phyloP scores from a whole-genome alignment of 2,797 vertebrate genomes.

The Telmatherina bonti region DNA sequence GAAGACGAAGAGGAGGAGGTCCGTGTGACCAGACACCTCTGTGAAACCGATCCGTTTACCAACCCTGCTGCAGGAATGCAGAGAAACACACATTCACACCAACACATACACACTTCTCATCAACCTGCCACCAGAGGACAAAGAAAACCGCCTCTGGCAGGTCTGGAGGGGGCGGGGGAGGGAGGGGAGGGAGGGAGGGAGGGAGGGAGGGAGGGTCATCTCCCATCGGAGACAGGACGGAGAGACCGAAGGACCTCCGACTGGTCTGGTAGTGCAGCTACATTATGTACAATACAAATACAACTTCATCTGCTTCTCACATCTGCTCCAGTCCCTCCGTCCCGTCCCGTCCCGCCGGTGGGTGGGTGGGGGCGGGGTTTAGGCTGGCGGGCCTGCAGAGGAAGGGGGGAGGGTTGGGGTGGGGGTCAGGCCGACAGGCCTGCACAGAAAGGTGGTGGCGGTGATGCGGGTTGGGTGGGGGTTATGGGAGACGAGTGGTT shows the following conservation, averaged over 20 bases:
- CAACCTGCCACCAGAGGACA: slow-evolving; percentile 87
- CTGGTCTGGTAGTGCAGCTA: slow-evolving; percentile 94
- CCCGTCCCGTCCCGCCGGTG: slow-evolving; percentile 60
- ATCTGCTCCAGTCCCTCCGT: slow-evolving; percentile 22
- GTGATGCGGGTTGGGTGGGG: not conserved
- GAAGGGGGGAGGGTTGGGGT: too few relatives aligned
- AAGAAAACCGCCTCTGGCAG: slow-evolving; percentile 86
- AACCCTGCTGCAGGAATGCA: slow-evolving; percentile 94
- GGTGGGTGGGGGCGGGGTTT: too few relatives aligned
- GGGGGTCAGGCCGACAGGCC: slow-evolving; percentile 43
- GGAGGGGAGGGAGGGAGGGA: not conserved
- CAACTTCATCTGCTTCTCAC: slow-evolving; percentile 84
- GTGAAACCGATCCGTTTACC: slow-evolving; percentile 89
- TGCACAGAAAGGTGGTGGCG: slow-evolving; percentile 31
- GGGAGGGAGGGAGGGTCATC: not conserved
- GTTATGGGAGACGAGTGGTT: slow-evolving; percentile 51
- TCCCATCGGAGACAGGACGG: slow-evolving; percentile 50
- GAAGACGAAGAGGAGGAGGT: slow-evolving; percentile 32
- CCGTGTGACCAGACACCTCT: slow-evolving; percentile 76
- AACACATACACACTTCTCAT: slow-evolving; percentile 81
- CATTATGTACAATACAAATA: slow-evolving; percentile 94
- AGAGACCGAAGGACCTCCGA: slow-evolving; percentile 64
- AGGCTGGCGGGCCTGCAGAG: too few relatives aligned
- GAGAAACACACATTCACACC: slow-evolving; percentile 82
- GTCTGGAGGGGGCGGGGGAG: slow-evolving; percentile 83